Base-by-base conservation (phyloP, 2,113 vertebrate species). In the Oceanites oceanicus region DNA sequence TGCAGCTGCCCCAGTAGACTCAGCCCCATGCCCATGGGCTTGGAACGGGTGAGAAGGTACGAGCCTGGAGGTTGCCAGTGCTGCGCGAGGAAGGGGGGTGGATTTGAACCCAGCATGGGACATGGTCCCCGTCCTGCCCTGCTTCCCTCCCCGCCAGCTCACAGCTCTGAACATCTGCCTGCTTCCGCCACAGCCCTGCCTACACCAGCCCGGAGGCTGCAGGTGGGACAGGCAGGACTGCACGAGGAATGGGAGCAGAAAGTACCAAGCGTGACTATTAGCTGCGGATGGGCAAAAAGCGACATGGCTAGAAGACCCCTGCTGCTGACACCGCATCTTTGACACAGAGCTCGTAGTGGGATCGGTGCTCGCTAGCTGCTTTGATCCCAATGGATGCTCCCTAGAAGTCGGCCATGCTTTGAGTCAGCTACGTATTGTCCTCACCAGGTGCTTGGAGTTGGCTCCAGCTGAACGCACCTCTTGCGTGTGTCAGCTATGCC, bases 11-110 rank as follows among this genome's bases (percentile, higher is more conserved):
- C 40, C 34, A 45, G 15, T 6, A 7, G 21, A 58, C n/a, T 32
- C 36, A 29, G 36, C 23, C 21, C 45, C 0, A 0, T 40, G n/a
- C 44, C 56, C 6, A 0, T 1, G 27, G 23, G 34, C 30, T 65
- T 49, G 21, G 23, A 58, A 14, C 2, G 19, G 52, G 19, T 5
- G 25, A 68, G 61, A 38, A 36, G 13, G 6, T 22, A 13, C 1
- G 2, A 17, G 21, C 52, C 44, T 18, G 23, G 27, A 20, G 21
- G 29, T 23, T 72, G 36, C 32, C 19, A 11, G 26, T 72, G 38
- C 65, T 25, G 2, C 6, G 0, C 23, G 29, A 6, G 68, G 26
- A 71, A 36, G 8, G 5, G 27, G 16, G 4, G 1, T n/a, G 50
- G 26, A 23, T 53, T 52, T 30, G 13, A 80, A 40, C 44, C 45